Evolutionary conservation across 1,140 invertebrate species (phyloP), one percentile per base, ranked within the genome.

Genomic region (Pissodes strobi): DNA sequence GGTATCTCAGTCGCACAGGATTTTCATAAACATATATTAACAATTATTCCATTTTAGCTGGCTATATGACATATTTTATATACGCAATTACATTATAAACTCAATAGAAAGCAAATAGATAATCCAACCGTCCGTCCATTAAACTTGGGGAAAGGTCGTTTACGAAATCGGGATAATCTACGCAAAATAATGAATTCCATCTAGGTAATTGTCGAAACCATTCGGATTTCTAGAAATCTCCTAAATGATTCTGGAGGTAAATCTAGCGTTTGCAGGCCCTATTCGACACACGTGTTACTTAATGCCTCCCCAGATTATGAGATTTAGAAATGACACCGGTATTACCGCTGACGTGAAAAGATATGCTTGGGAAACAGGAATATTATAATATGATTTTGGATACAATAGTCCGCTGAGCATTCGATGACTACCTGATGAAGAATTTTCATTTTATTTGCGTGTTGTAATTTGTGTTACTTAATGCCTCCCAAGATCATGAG

Each of bases 221-320:
- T 41, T 18, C 17, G 38, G 38, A 41, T 41, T 41, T 41, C 38
- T 18, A 15, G n/a, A 41, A 41, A 41, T 13, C 17, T 41, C n/a
- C 9, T 15, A 18, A 41, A 18, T 41, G 38, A 41, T 41, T 41
- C 17, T 18, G 38, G 17, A 51, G 48, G 48, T 51, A 51, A 51
- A 51, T 25, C 27, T 23, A n/a, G 6, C 48, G 22, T 21, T 23
- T 51, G n/a, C 12, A 18, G 19, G 53, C 21, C 43, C 46, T 65
- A 65, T 65, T 56, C 41, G 53, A 34, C 53, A 49, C 63, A 65
- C 63, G 63, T 65, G 63, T 57, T 51, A 49, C 53, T 39, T 48
- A 34, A 34, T 25, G 48, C 48, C 27, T 23, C 15, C 12, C 25
- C 12, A 19, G 48, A 51, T 51, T 51, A 51, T 51, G 48, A 51